phyloP scores from a whole-genome alignment of 2,113 vertebrate genomes.

The Gopherus flavomarginatus region DNA sequence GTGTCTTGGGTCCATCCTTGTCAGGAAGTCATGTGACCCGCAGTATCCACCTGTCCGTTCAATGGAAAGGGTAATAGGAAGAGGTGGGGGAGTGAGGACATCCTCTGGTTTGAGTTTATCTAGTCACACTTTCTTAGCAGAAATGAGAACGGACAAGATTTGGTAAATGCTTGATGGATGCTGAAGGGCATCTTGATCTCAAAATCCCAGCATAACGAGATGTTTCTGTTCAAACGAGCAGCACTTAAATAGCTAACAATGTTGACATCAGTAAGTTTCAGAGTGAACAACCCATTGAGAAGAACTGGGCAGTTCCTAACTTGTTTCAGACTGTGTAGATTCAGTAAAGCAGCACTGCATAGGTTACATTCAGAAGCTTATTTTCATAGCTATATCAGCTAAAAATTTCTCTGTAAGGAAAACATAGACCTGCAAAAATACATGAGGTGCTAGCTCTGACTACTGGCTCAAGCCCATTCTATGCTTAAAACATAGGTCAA shows the following conservation, averaged over 20 bases:
- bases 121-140: not conserved
- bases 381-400: not conserved
- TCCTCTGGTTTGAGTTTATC: not conserved
- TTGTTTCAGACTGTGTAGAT: not conserved
- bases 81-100: not conserved
- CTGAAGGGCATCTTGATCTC: not conserved
- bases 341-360: not conserved
- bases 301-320: not conserved
- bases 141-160: not conserved
- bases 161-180: accelerated
- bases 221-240: not conserved
- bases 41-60: not conserved
- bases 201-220: not conserved
- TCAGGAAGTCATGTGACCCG: not conserved
- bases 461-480: not conserved
- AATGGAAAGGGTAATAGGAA: not conserved
- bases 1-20: not conserved
- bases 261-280: not conserved
- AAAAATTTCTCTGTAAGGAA: not conserved
- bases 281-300: accelerated
- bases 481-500: not conserved
- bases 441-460: accelerated
- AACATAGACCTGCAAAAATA: not conserved
- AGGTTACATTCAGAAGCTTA: not conserved
- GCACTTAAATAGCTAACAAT: not conserved